Evolutionary conservation across 2,113 vertebrate species (phyloP), one percentile per base, ranked within the genome.

Genomic region (Ahaetulla prasina): DNA sequence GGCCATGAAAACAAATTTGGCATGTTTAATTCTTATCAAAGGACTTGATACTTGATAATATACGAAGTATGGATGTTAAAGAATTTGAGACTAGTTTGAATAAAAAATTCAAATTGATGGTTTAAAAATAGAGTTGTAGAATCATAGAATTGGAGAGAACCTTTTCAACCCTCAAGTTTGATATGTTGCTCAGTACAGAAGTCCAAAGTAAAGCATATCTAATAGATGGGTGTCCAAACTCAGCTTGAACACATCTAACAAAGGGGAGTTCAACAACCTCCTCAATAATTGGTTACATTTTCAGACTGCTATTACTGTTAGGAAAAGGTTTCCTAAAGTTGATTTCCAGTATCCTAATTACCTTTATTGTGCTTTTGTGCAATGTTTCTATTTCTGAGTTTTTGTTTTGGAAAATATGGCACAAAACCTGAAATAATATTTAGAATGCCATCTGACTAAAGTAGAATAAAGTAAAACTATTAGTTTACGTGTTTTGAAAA

Each of bases 71-170:
- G 97, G 97, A 85, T 49, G 92, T 95, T 95, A 92, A 2, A 96
- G 95, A 96, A 91, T 97, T 97, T 95, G 97, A 97, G 96, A 96
- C 96, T 93, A 96, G 93, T 88, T 91, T 93, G 92, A 97, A 97
- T 98, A 97, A 97, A 98, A 97, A 97, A 98, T 97, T 98, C 97
- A 96, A 97, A 96, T 93, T 97, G 98, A 97, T 97, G 96, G 93
- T 96, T 96, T 90, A 95, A 97, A 97, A 98, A 97, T 97, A 95
- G 97, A 97, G 96, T 80, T 22, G 74, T 43, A 22, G 74, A 43
- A 80, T 80, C 74, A 80, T 43, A 80, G 35, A 43, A 80, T 43
- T 22, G 74, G 35, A 80, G 43, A 80, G 35, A 18, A 80, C 35
- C 74, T 80, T 80, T 80, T 80, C 74, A 80, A 39, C 18, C 35